A percentile compares a stretch with the other conserved stretches of the same genome.
Evolutionary conservation across 92 coral and sea anemone species (phyloP).

Genomic region (Porites rus): DNA sequence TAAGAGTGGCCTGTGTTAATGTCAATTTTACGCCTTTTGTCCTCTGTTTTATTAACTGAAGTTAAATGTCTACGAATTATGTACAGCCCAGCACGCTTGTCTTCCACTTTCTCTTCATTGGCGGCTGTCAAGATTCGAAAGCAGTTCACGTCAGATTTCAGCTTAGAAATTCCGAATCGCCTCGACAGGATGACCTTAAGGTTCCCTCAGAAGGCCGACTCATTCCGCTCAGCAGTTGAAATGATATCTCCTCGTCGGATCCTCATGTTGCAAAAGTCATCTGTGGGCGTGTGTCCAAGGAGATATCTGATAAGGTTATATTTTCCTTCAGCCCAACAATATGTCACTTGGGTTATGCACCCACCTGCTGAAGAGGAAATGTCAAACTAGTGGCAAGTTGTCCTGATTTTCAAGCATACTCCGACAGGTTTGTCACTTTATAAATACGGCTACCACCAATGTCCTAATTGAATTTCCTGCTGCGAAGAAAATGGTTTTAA

Average conservation of each 20-base stretch:
- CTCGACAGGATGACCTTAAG: too few species aligned
- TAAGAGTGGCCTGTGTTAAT: neutral
- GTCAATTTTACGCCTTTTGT: neutral
- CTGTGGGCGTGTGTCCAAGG: neutral
- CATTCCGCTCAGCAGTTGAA: too few species aligned
- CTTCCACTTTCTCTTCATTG: neutral
- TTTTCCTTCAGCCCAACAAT: constrained; percentile 7
- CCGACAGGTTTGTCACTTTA: constrained; percentile 15
- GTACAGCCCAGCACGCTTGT: neutral
- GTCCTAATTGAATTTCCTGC: constrained; percentile 22
- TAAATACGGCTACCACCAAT: neutral
- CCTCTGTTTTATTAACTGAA: neutral
- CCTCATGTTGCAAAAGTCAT: neutral
- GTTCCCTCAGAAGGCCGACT: too few species aligned
- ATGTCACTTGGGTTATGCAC: neutral
- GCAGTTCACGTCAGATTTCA: neutral
- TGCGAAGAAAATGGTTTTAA: neutral
- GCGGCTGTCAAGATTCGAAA: neutral
- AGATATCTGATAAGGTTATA: constrained; percentile 8
- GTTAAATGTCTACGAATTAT: neutral
- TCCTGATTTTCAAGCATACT: constrained; percentile 9
- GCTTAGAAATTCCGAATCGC: too few species aligned
- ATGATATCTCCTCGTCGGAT: neutral
- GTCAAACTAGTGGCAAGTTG: constrained; percentile 14
- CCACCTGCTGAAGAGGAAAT: constrained; percentile 18